A percentile compares a stretch with the other conserved stretches of the same genome.
These are phyloP conservation scores for Cariama cristata DNA, from an alignment of 2,113 vertebrate species.

Conservation along the genomic window DNA sequence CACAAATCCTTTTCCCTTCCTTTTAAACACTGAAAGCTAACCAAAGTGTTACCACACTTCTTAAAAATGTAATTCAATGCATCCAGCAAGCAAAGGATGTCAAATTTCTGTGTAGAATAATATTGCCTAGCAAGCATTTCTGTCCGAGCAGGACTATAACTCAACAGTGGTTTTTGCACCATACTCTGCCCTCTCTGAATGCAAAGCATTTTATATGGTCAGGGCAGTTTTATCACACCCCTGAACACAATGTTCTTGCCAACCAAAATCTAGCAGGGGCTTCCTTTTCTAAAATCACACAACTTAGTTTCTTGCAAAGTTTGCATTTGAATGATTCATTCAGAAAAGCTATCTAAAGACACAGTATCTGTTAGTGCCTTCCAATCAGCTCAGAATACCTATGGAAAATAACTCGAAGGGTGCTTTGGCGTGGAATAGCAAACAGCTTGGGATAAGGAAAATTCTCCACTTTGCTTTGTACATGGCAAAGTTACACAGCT, in stretches of 20 bases:
- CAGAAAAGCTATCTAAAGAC: conserved; percentile 32
- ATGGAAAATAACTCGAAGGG: conserved; percentile 42
- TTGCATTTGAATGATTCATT: conserved; percentile 29
- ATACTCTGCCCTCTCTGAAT: background rate
- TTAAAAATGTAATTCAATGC: conserved; percentile 37
- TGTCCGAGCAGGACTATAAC: background rate
- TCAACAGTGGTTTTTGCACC: background rate
- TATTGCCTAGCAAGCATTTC: conserved; percentile 15
- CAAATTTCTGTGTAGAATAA: conserved; percentile 29
- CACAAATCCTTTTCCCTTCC: conserved; percentile 13
- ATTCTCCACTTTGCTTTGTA: conserved; percentile 35
- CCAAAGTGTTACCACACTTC: background rate
- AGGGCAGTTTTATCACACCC: background rate
- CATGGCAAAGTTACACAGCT: conserved; percentile 10
- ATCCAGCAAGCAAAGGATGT: conserved; percentile 47
- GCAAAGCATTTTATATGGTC: background rate
- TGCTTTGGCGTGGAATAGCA: conserved; percentile 68
- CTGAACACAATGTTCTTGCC: background rate
- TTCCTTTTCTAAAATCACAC: conserved; percentile 31
- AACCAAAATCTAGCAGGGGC: background rate
- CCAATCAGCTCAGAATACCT: conserved; percentile 40
- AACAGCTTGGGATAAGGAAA: conserved; percentile 26
- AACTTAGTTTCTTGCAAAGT: conserved; percentile 24
- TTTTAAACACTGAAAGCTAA: conserved; percentile 54
- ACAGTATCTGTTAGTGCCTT: background rate